phyloP scores from a whole-genome alignment of 2,113 vertebrate species.

The Erinaceus europaeus region DNA sequence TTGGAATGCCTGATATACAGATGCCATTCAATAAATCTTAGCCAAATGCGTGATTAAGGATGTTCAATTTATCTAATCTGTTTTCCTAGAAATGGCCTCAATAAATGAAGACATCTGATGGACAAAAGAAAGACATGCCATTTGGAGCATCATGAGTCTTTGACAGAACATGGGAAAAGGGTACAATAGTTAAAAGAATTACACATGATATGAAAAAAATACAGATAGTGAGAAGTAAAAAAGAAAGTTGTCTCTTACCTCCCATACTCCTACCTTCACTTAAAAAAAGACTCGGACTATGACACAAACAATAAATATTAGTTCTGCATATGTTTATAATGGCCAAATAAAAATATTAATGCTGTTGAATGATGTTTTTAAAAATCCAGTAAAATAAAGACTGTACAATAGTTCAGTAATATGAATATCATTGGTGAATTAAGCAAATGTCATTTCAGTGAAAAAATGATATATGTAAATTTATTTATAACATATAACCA shows the following conservation, averaged over 20 bases:
- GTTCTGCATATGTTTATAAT: not conserved
- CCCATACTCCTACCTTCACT: not conserved
- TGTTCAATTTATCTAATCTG: not conserved
- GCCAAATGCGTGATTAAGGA: not conserved
- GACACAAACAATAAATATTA: not conserved
- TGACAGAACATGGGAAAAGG: not conserved
- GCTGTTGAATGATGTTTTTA: not conserved
- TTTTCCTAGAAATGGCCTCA: slow-evolving; percentile 6
- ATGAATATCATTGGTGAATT: not conserved
- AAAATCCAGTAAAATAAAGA: not conserved
- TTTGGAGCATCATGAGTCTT: not conserved
- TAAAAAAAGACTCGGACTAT: not conserved
- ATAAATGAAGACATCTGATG: not conserved
- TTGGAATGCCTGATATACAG: not conserved
- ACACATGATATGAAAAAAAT: not conserved
- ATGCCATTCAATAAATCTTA: not conserved
- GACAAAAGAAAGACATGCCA: not conserved
- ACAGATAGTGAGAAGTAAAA: not conserved
- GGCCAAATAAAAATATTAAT: not conserved
- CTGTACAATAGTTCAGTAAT: not conserved
- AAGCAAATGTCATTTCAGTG: not conserved
- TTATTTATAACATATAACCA: not conserved
- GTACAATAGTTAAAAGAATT: not conserved
- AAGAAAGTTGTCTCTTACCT: not conserved
- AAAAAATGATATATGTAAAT: slow-evolving; percentile 9